A percentile compares a stretch with the other conserved stretches of the same genome.
phyloP scores from a whole-genome alignment of 2,797 vertebrate species.

The Poecile montanus region DNA sequence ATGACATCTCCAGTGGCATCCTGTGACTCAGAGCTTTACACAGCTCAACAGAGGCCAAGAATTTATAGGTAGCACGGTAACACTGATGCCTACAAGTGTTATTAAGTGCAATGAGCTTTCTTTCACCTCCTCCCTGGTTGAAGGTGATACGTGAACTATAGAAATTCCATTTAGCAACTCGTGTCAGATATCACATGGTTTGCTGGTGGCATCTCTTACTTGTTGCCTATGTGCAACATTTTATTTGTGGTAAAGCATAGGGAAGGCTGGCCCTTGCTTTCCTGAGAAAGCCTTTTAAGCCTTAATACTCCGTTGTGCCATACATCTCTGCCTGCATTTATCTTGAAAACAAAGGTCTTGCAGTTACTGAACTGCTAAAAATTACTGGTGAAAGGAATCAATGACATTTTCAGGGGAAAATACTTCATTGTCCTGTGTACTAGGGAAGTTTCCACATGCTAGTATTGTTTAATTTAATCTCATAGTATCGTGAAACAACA shows the following conservation, averaged over 20 bases:
- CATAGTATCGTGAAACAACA: background rate
- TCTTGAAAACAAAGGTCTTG: background rate
- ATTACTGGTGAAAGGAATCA: background rate
- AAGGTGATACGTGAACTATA: background rate
- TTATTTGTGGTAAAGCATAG: background rate
- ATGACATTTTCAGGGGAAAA: conserved; percentile 5
- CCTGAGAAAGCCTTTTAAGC: background rate
- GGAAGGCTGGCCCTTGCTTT: background rate
- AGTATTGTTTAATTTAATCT: conserved; percentile 36
- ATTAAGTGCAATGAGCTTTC: background rate
- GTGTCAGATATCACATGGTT: background rate
- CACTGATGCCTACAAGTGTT: background rate
- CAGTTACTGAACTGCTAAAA: conserved; percentile 1
- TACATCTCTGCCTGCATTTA: background rate
- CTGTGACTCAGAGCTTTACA: background rate
- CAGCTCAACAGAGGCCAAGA: background rate
- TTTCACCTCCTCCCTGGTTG: background rate
- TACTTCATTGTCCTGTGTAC: background rate
- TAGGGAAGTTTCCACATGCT: conserved; percentile 14
- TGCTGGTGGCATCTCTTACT: background rate
- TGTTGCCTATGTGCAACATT: background rate
- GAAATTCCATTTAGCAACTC: background rate
- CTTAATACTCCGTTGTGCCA: background rate
- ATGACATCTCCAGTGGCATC: background rate
- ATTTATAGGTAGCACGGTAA: background rate